Evolutionary conservation across 2,797 vertebrate genomes (phyloP).

Genomic region (Periophthalmus magnuspinnatus): DNA sequence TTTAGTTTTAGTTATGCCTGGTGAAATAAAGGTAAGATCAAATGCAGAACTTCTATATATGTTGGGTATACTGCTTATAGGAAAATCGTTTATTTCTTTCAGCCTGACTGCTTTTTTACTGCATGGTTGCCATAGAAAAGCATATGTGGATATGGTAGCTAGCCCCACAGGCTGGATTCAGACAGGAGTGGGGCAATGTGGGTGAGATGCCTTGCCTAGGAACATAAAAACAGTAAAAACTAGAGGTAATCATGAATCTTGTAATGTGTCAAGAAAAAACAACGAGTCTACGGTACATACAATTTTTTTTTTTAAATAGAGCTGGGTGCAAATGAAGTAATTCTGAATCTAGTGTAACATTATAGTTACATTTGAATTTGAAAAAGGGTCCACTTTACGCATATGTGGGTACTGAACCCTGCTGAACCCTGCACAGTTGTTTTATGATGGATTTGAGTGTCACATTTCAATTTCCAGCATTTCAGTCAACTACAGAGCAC

Average conservation of each 20-base stretch:
- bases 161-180: not conserved
- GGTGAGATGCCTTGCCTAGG: not conserved
- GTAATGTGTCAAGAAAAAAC: not conserved
- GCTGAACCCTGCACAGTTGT: not conserved
- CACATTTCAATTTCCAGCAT: conserved; percentile 13
- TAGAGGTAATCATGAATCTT: no score
- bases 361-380: not conserved
- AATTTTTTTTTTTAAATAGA: no score
- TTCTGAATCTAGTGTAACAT: not conserved
- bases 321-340: not conserved
- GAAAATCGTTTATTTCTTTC: not conserved
- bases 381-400: not conserved
- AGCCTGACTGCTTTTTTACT: no score
- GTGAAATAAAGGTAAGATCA: not conserved
- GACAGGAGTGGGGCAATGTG: not conserved
- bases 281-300: no score
- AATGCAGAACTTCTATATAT: not conserved
- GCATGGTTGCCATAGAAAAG: no score
- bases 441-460: conserved; percentile 11
- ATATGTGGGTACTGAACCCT: not conserved
- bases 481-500: conserved; percentile 8
- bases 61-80: not conserved
- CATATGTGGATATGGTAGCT: not conserved
- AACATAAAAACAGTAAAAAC: not conserved
- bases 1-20: not conserved